phyloP scores from a whole-genome alignment of 2,113 vertebrate species.

The Genyomyrus donnyi region DNA sequence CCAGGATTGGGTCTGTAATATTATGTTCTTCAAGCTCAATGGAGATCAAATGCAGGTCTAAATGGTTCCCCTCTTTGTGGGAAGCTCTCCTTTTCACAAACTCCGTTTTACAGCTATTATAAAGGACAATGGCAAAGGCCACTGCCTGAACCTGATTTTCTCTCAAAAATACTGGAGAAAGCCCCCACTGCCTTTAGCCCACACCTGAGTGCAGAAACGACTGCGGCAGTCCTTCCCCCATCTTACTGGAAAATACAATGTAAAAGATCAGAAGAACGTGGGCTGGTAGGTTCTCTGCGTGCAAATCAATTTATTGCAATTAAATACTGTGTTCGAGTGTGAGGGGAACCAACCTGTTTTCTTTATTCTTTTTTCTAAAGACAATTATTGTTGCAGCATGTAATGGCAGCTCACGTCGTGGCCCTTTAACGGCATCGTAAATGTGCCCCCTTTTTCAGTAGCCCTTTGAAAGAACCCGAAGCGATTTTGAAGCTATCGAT shows the following conservation, averaged over 20 bases:
- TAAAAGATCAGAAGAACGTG: neutral
- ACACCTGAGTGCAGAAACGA: neutral
- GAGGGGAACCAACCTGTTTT: constrained; percentile 34
- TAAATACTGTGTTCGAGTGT: constrained; percentile 39
- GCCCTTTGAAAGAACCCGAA: constrained; percentile 50
- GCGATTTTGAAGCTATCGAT: constrained; percentile 62
- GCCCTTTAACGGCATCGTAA: constrained; percentile 50
- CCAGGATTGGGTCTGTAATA: neutral
- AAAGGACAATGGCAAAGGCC: neutral
- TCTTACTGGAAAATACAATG: neutral
- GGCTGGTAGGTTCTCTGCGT: neutral
- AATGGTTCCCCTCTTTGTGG: neutral
- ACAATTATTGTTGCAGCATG: constrained; percentile 52
- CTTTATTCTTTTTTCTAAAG: constrained; percentile 35
- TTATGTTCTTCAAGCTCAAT: neutral
- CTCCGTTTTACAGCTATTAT: neutral
- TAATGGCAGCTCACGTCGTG: constrained; percentile 45
- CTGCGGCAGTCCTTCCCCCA: neutral
- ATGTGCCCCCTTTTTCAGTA: constrained; percentile 43
- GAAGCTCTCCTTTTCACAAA: neutral
- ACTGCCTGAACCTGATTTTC: neutral
- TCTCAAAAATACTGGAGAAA: neutral
- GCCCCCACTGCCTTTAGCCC: neutral
- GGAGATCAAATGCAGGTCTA: neutral
- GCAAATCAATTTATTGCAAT: constrained; percentile 49